A percentile compares a stretch with the other conserved stretches of the same genome.
Evolutionary conservation across 2,888 invertebrate genomes (phyloP).

Genomic region (Aspidapion aeneum): DNA sequence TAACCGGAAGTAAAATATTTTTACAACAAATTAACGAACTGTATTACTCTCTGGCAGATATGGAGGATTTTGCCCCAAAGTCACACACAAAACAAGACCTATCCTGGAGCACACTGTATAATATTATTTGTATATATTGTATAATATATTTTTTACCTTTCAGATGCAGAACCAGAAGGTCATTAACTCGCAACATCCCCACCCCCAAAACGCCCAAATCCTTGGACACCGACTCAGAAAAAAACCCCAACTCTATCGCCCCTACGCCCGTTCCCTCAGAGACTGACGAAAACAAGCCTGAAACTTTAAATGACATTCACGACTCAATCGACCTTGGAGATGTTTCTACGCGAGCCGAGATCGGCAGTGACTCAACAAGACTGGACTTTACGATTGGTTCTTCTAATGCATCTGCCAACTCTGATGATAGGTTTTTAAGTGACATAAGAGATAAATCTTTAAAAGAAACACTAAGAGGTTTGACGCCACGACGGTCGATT

Average conservation of each 20-base stretch:
- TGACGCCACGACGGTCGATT: constrained; percentile 35
- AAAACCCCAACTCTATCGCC: constrained; percentile 10
- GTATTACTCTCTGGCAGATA: too few species aligned
- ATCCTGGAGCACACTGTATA: too few species aligned
- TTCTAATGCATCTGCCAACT: constrained; percentile 13
- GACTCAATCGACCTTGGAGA: constrained; percentile 30
- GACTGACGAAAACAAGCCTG: constrained; percentile 13
- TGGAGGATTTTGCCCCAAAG: too few species aligned
- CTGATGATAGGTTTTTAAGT: constrained; percentile 31
- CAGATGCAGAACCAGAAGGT: constrained; percentile 45
- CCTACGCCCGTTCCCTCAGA: constrained; percentile 12
- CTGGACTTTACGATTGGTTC: constrained; percentile 31
- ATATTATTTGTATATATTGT: too few species aligned
- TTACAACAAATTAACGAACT: too few species aligned
- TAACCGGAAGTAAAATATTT: too few species aligned
- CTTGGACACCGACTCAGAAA: constrained; percentile 27
- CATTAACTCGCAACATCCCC: constrained; percentile 42
- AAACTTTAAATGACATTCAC: constrained; percentile 26
- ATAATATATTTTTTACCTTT: too few species aligned
- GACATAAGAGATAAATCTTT: constrained; percentile 34
- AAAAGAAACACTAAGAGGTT: constrained; percentile 33
- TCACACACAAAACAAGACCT: too few species aligned
- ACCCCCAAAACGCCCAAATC: constrained; percentile 45
- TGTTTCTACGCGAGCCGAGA: constrained; percentile 38
- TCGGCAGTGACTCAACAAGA: constrained; percentile 39